Evolutionary conservation across 2,888 invertebrate species (phyloP).

Genomic region (Apotomis capreana): DNA sequence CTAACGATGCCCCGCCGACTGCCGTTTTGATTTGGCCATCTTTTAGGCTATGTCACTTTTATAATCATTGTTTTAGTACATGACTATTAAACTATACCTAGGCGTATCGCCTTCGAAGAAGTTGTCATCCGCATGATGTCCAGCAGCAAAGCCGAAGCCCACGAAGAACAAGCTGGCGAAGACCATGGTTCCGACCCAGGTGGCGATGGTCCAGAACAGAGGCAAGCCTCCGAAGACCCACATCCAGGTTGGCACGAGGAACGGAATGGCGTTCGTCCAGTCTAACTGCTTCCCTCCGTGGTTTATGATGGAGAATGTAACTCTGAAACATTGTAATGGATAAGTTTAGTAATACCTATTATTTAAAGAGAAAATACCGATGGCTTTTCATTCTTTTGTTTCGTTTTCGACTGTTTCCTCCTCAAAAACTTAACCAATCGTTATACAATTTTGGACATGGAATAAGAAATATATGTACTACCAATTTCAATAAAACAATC

Average conservation of each 20-base stretch:
- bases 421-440: no score
- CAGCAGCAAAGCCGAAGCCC: slow-evolving; percentile 88
- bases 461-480: no score
- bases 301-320: slow-evolving; percentile 49
- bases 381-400: no score
- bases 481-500: no score
- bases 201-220: slow-evolving; percentile 62
- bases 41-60: no score
- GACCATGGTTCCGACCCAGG: slow-evolving; percentile 82
- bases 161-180: slow-evolving; percentile 85
- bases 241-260: slow-evolving; percentile 75
- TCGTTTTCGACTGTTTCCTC: no score
- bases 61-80: no score
- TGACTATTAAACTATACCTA: slow-evolving; percentile 69
- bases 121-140: slow-evolving; percentile 91
- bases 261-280: slow-evolving; percentile 59
- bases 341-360: no score
- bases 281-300: slow-evolving; percentile 60
- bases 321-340: slow-evolving; percentile 53
- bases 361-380: no score
- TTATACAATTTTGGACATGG: no score
- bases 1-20: no score
- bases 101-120: slow-evolving; percentile 92
- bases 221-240: slow-evolving; percentile 65
- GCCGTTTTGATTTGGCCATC: no score